phyloP scores from a whole-genome alignment of 2,888 invertebrate genomes.

The Machimus atricapillus region DNA sequence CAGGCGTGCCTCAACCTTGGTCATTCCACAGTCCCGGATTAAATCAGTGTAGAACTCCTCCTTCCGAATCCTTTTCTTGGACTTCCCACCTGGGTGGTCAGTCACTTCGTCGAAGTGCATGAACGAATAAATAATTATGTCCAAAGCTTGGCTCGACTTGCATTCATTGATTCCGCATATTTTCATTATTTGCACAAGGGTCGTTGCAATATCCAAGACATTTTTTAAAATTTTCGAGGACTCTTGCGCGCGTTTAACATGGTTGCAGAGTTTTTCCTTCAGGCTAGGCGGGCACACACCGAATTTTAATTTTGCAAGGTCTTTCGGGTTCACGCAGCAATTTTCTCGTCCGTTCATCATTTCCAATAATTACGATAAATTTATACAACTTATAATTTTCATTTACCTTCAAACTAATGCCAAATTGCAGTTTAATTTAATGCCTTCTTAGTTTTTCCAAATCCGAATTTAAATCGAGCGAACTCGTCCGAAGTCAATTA shows the following conservation, averaged over 20 bases:
- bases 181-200: not conserved
- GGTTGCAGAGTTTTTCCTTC: not conserved
- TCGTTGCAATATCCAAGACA: slow-evolving; percentile 8
- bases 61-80: slow-evolving; percentile 1
- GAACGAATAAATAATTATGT: slow-evolving; percentile 12
- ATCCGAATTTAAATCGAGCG: too few relatives aligned
- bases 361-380: not conserved
- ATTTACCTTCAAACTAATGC: not conserved
- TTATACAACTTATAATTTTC: not conserved
- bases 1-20: not conserved
- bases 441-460: not conserved
- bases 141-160: not conserved
- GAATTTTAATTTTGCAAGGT: not conserved
- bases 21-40: slow-evolving; percentile 18
- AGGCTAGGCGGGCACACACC: not conserved
- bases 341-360: not conserved
- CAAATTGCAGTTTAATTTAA: not conserved
- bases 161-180: slow-evolving; percentile 5
- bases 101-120: slow-evolving; percentile 31
- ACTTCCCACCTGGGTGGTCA: slow-evolving; percentile 19
- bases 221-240: slow-evolving; percentile 18
- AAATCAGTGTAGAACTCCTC: slow-evolving; percentile 12
- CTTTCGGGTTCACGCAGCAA: not conserved
- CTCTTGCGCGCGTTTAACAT: not conserved
- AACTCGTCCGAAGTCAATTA: too few relatives aligned